phyloP scores from a whole-genome alignment of 2,888 invertebrate species.

The Pseudococcus jackbeardsleyi region DNA sequence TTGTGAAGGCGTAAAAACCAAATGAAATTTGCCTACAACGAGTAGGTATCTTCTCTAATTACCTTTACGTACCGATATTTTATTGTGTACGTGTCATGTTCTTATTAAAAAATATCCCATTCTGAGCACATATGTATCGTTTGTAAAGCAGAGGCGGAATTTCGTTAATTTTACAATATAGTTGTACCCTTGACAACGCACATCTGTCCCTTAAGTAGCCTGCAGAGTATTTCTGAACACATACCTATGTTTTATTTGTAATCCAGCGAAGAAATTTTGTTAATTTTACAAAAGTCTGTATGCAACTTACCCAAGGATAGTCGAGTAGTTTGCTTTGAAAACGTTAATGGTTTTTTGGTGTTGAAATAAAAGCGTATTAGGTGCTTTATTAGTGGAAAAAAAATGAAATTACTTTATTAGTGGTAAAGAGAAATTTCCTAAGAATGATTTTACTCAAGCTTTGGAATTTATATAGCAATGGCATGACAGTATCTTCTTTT shows the following conservation, averaged over 20 bases:
- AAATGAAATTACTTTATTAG: not conserved
- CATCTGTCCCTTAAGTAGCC: no score
- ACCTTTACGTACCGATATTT: not conserved
- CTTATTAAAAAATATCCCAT: no score
- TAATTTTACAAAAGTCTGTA: not conserved
- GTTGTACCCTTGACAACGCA: no score
- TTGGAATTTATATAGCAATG: not conserved
- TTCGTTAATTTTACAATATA: no score
- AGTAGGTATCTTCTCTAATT: not conserved
- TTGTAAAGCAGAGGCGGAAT: not conserved
- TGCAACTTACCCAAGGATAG: not conserved
- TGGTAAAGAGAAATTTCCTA: not conserved
- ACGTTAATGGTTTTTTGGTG: conserved; percentile 12
- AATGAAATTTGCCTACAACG: not conserved
- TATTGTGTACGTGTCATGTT: no score
- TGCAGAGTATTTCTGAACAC: not conserved
- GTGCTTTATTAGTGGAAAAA: not conserved
- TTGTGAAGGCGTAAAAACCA: not conserved
- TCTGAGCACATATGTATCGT: not conserved
- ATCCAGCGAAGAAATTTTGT: not conserved
- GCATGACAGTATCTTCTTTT: not conserved
- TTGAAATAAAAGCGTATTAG: not conserved
- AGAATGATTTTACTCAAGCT: not conserved
- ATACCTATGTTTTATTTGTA: not conserved
- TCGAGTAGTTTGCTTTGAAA: not conserved